phyloP scores from a whole-genome alignment of 2,113 vertebrate species.

The Xiphophorus couchianus region DNA sequence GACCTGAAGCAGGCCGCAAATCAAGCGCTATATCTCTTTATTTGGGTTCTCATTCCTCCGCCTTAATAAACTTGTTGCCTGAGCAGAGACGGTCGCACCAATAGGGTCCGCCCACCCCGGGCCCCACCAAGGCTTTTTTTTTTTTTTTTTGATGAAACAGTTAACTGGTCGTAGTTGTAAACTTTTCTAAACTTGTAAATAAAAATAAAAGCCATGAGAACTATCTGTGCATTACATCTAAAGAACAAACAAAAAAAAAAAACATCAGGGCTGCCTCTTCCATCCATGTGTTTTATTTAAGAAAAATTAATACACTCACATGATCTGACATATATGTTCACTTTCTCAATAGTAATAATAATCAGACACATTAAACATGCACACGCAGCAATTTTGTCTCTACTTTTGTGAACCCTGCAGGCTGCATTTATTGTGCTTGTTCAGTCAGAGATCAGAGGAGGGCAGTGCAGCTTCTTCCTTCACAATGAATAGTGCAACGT shows the following conservation, averaged over 20 bases:
- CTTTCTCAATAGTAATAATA: background rate
- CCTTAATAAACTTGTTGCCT: background rate
- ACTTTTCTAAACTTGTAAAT: too few relatives aligned
- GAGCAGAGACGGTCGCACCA: too few relatives aligned
- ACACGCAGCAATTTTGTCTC: conserved; percentile 2
- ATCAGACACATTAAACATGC: conserved; percentile 27
- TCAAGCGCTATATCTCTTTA: background rate
- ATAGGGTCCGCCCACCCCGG: too few relatives aligned
- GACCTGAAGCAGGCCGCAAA: background rate
- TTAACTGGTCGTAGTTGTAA: too few relatives aligned
- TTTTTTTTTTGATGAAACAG: too few relatives aligned
- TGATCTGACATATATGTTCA: conserved; percentile 16
- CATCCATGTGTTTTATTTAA: conserved; percentile 43
- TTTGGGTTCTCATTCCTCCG: background rate
- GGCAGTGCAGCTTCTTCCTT: conserved; percentile 3
- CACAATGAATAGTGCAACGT: background rate
- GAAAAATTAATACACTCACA: conserved; percentile 32
- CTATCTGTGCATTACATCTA: too few relatives aligned
- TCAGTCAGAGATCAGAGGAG: conserved; percentile 15
- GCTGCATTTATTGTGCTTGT: conserved; percentile 29
- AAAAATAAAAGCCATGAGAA: too few relatives aligned
- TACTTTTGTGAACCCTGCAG: background rate
- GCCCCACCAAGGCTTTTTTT: too few relatives aligned
- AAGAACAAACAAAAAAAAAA: background rate
- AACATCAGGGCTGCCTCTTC: background rate